Percentiles rank a stretch among this genome's conserved stretches.
Conservation (phyloP, 2,888 invertebrate species). For the Branchellion lobata region DNA sequence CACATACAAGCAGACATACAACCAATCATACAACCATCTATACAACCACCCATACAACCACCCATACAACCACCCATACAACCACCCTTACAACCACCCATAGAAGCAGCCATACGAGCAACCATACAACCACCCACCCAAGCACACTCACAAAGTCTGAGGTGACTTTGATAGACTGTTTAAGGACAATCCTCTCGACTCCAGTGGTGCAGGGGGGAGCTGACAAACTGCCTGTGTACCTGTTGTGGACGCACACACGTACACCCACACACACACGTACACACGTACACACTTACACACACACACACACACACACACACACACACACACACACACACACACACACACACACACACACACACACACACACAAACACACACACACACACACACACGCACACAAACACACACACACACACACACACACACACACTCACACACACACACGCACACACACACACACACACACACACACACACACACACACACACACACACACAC, state of each 20-base stretch:
- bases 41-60: no score
- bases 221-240: not conserved
- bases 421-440: slow-evolving; percentile 48
- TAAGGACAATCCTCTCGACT: no score
- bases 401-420: slow-evolving; percentile 46
- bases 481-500: slow-evolving; percentile 26
- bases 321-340: slow-evolving; percentile 12
- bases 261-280: not conserved
- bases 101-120: no score
- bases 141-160: no score
- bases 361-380: slow-evolving; percentile 48
- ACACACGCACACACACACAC: slow-evolving; percentile 55
- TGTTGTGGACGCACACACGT: not conserved
- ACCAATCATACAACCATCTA: no score
- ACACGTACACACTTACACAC: not conserved
- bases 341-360: slow-evolving; percentile 45
- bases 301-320: not conserved
- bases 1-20: no score
- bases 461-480: slow-evolving; percentile 5
- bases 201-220: no score
- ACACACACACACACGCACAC: slow-evolving; percentile 44
- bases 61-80: no score
- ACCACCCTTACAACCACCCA: no score
- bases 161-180: no score
- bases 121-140: no score